Evolutionary conservation across 1,140 invertebrate genomes (phyloP), one percentile per base, ranked within the genome.

Genomic region (Hesperophylax magnus): DNA sequence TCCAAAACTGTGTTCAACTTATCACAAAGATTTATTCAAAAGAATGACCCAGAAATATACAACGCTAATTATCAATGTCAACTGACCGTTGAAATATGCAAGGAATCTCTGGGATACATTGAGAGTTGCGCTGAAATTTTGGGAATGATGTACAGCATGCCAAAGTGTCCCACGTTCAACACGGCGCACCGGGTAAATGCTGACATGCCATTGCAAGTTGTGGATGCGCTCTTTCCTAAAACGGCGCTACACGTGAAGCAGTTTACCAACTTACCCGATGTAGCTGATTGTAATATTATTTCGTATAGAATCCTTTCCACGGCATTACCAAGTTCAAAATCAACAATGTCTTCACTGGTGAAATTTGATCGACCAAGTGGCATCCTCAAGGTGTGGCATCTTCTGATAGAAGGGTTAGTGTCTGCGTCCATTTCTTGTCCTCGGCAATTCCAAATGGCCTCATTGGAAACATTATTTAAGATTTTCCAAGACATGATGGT

Each of bases 71-170:
- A 60, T 60, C 78, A 84, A 58, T 87, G 89, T 85, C 88, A 88
- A 84, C 86, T 90, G 20, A 91, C 91, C 0, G 89, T 93, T 2
- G 94, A 96, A 86, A 92, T 98, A 79, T 96, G 96, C 84, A 92
- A 96, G 58, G 96, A 97, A 85, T 96, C 96, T 6, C 87, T 98
- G 2, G 95, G 95, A 81, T 96, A 97, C 84, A 89, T 98, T 17
- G 92, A 96, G 84, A 95, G 93, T 82, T 98, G 96, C 86, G 95
- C 94, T 81, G 93, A 94, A 79, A 98, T 98, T 80, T 89, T 98
- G 34, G 93, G 95, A 1, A 96, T 96, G 84, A 98, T 98, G 96
- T 97, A 96, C 87, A 94, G 94, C 85, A 98, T 98, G 97, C 97
- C 97, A 18, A 96, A 96, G 82, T 98, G 96, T 87, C 97, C 97